phyloP scores from a whole-genome alignment of 2,113 vertebrate genomes.

The Ailurus styani region DNA sequence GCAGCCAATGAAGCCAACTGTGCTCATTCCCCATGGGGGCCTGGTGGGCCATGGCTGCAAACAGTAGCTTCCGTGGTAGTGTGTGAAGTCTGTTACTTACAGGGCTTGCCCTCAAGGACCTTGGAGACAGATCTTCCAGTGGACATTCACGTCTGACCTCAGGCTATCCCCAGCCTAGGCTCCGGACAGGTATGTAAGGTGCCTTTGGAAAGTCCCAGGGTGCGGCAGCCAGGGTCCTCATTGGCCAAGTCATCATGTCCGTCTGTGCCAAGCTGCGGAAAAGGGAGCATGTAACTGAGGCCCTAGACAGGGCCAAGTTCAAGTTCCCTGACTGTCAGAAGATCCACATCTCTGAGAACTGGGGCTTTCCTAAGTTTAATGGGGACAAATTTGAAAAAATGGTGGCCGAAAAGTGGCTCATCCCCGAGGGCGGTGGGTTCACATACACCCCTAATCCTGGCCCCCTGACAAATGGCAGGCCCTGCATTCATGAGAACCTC shows the following conservation, averaged over 20 bases:
- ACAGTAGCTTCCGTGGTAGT: background rate
- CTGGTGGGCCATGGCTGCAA: background rate
- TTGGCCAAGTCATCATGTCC: background rate
- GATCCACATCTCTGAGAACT: background rate
- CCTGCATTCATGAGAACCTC: background rate
- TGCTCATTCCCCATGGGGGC: background rate
- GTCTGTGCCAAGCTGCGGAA: background rate
- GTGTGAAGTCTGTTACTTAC: background rate
- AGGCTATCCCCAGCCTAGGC: background rate
- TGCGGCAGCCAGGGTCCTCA: background rate
- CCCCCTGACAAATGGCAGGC: background rate
- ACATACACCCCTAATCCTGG: background rate
- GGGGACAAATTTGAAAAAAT: background rate
- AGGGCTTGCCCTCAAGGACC: background rate
- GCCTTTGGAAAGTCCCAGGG: background rate
- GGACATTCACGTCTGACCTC: background rate
- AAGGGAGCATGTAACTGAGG: background rate
- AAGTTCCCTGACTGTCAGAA: background rate
- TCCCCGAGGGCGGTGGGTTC: background rate
- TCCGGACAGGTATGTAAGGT: background rate
- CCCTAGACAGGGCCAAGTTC: background rate
- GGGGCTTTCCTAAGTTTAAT: background rate
- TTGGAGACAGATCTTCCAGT: background rate
- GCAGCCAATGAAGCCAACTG: background rate
- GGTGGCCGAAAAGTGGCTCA: background rate